Conservation (phyloP, 2,888 invertebrate genomes). For the Maniola hyperantus region DNA sequence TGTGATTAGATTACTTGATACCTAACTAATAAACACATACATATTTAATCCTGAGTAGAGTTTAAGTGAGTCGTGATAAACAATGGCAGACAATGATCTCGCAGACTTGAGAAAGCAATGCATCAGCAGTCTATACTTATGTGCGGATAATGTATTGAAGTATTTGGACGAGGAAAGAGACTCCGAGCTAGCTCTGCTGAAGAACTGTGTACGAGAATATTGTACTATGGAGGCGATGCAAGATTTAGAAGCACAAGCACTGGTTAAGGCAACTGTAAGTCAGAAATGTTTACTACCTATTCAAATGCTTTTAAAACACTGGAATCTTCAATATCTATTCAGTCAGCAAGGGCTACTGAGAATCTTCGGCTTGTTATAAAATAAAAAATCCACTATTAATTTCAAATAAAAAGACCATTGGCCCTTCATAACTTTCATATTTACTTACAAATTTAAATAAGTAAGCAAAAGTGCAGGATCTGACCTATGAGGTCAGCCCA, state of each 20-base stretch:
- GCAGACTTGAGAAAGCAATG: conserved; percentile 66
- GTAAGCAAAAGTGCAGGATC: too few species aligned
- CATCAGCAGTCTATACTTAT: conserved; percentile 63
- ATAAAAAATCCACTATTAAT: too few species aligned
- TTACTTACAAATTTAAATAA: too few species aligned
- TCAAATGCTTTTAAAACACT: too few species aligned
- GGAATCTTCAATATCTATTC: conserved; percentile 19
- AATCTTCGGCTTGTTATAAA: neutral
- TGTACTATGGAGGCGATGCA: conserved; percentile 64
- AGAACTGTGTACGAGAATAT: conserved; percentile 60
- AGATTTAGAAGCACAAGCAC: conserved; percentile 62
- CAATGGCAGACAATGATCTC: conserved; percentile 55
- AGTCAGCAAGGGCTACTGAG: neutral
- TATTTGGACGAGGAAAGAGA: conserved; percentile 67
- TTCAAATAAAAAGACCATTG: too few species aligned
- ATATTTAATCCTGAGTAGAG: neutral
- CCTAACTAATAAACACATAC: too few species aligned
- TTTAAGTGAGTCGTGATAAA: conserved; percentile 1
- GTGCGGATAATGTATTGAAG: conserved; percentile 67
- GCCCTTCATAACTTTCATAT: too few species aligned
- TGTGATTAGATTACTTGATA: too few species aligned
- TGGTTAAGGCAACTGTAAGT: conserved; percentile 55
- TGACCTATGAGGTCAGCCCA: too few species aligned
- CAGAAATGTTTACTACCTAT: too few species aligned
- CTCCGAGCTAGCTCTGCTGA: conserved; percentile 58